Conservation (phyloP, 2,113 vertebrate species). For the Pituophis catenifer region DNA sequence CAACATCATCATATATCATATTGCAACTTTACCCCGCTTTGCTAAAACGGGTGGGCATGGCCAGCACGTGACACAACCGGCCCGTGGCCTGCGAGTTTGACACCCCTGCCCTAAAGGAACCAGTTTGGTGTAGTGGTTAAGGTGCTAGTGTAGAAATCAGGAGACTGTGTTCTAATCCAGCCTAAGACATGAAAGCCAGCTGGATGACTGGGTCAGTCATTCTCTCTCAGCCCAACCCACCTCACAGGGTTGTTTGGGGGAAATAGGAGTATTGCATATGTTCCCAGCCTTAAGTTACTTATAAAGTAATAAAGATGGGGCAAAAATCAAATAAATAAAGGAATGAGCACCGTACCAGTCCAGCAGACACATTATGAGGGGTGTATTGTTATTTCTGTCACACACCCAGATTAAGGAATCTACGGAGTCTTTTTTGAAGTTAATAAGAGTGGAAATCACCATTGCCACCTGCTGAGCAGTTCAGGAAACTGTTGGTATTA, state of each 20-base stretch:
- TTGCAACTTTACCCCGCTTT: no score
- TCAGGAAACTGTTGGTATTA: slow-evolving; percentile 4
- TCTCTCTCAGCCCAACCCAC: neutral
- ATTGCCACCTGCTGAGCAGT: slow-evolving; percentile 51
- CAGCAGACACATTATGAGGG: neutral
- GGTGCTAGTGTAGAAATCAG: neutral
- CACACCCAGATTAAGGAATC: neutral
- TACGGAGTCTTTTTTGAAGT: no score
- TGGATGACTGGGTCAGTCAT: neutral
- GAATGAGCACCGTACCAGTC: neutral
- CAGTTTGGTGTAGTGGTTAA: neutral
- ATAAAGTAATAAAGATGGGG: neutral
- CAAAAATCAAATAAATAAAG: neutral
- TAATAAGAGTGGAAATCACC: neutral
- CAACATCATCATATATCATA: no score
- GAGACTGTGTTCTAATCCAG: neutral
- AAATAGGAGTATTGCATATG: neutral
- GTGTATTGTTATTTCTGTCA: neutral
- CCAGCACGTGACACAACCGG: no score
- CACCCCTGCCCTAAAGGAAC: neutral
- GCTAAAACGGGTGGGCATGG: no score
- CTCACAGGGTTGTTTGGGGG: neutral
- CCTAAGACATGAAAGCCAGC: neutral
- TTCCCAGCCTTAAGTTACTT: neutral
- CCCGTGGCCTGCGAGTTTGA: no score